These are phyloP conservation scores for Megalops atlanticus DNA, from an alignment of 2,113 vertebrate species.

Conservation along the genomic window DNA sequence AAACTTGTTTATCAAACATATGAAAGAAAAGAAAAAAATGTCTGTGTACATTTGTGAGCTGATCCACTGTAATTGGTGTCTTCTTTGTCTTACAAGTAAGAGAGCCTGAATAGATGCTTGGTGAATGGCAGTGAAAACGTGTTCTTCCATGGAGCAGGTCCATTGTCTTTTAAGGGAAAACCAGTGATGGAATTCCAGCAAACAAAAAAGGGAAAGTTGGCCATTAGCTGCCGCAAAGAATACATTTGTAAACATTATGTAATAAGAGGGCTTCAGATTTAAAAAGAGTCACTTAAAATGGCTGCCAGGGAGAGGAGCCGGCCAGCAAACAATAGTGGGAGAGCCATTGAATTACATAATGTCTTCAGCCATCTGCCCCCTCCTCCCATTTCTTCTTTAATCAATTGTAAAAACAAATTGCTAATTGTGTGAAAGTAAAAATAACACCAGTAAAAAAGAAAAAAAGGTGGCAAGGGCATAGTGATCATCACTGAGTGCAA, in stretches of 20 bases:
- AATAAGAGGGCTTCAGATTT: constrained; percentile 22
- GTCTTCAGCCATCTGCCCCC: neutral
- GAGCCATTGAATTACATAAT: constrained; percentile 28
- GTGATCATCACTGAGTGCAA: neutral
- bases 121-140: constrained; percentile 19
- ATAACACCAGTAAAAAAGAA: constrained; percentile 5
- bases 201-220: constrained; percentile 25
- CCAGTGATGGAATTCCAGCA: constrained; percentile 20
- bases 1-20: constrained; percentile 23
- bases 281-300: constrained; percentile 22
- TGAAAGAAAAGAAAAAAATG: constrained; percentile 8
- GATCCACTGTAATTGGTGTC: constrained; percentile 11
- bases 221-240: constrained; percentile 33
- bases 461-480: neutral
- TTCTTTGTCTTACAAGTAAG: constrained; percentile 8
- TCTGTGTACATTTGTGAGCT: constrained; percentile 19
- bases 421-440: constrained; percentile 17
- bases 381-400: constrained; percentile 4
- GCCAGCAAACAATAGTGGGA: constrained; percentile 7
- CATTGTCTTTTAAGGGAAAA: constrained; percentile 20
- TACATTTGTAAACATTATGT: constrained; percentile 30
- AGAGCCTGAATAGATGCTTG: constrained; percentile 16
- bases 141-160: constrained; percentile 3
- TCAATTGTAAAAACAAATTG: neutral
- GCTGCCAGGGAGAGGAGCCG: neutral